Evolutionary conservation across 2,113 vertebrate genomes (phyloP).

Genomic region (Istiophorus platypterus): DNA sequence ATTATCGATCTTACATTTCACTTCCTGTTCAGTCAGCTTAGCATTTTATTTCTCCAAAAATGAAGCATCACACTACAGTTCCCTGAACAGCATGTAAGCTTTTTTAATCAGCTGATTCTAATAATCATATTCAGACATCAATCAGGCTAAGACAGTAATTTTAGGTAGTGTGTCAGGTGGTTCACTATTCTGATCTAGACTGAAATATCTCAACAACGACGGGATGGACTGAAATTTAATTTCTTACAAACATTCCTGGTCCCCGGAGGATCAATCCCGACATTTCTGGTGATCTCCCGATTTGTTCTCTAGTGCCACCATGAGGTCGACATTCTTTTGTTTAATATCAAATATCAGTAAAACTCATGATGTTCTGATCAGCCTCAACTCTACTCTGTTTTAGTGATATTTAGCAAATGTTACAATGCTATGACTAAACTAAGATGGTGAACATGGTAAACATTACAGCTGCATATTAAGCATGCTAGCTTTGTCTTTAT

Average conservation of each 20-base stretch:
- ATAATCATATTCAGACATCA: neutral
- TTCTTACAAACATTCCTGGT: neutral
- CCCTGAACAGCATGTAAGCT: no score
- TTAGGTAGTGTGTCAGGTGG: neutral
- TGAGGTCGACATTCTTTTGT: neutral
- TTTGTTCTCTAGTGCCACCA: neutral
- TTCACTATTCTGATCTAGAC: neutral
- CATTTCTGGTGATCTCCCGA: neutral
- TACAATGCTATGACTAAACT: no score
- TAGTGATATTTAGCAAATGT: no score
- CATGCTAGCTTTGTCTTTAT: no score
- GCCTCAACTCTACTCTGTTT: no score
- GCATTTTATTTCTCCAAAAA: neutral
- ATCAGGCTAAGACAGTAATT: neutral
- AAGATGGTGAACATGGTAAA: no score
- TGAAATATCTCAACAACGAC: no score
- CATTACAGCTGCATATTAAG: no score
- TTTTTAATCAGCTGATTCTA: no score
- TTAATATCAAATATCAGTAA: no score
- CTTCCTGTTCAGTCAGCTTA: neutral
- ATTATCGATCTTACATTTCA: constrained; percentile 4
- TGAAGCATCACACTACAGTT: neutral
- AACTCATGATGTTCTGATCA: no score
- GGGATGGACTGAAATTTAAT: neutral
- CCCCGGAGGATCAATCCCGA: neutral